Evolutionary conservation across 2,113 vertebrate species (phyloP).

Genomic region (Mystacornis crossleyi): DNA sequence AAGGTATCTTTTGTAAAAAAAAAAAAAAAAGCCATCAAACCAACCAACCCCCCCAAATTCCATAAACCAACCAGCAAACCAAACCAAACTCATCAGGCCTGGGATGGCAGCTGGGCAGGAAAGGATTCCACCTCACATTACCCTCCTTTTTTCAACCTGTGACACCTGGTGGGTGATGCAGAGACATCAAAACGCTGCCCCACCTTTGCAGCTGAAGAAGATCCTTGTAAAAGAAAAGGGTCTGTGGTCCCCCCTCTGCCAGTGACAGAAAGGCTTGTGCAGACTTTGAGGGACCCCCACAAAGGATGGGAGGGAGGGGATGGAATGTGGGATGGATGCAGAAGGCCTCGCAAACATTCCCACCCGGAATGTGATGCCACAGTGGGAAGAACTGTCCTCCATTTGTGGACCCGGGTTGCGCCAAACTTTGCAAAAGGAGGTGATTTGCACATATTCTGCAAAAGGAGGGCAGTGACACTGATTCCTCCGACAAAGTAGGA

Average conservation of each 20-base stretch:
- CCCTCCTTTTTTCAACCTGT: background rate
- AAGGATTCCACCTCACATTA: background rate
- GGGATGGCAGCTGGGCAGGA: background rate
- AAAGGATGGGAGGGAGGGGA: rapidly evolving
- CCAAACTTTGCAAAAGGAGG: background rate
- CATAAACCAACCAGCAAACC: background rate
- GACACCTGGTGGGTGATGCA: rapidly evolving
- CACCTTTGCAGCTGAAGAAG: background rate
- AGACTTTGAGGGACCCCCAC: background rate
- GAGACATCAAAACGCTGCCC: background rate
- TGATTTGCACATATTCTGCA: rapidly evolving
- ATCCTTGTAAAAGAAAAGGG: background rate
- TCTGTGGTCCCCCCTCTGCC: no score
- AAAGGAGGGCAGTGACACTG: rapidly evolving
- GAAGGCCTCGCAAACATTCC: rapidly evolving
- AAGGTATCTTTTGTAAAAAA: background rate
- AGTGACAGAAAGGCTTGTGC: background rate
- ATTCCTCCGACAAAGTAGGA: background rate
- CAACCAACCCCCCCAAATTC: background rate
- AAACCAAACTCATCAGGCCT: background rate
- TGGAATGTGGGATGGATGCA: background rate
- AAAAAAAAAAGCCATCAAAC: background rate
- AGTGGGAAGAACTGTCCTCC: background rate
- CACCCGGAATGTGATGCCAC: rapidly evolving
- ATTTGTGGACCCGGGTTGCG: background rate